Evolutionary conservation across 2,797 vertebrate genomes (phyloP), one percentile per base, ranked within the genome.

Genomic region (Scolopax rusticola): DNA sequence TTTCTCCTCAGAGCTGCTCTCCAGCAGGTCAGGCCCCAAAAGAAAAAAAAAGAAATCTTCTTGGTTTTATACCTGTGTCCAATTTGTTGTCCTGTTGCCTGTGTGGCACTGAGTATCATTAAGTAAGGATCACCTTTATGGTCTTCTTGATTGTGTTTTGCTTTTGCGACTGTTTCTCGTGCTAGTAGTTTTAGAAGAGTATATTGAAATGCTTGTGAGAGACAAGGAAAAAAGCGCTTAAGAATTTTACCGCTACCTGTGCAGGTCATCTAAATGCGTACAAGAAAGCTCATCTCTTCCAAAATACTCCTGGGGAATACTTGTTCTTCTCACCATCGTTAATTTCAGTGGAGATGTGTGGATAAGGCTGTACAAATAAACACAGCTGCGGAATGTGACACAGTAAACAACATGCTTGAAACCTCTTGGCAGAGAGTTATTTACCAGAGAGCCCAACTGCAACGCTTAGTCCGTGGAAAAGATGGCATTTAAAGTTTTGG

Each of bases 401-500:
- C 53, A 76, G 90, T 80, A 78, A 85, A 75, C 68, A 74, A 61
- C 50, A 45, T 24, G 57, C 88, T 94, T 94, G 93, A 94, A 95
- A 84, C 90, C 59, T 96, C 74, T 95, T 74, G 86, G 92, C 79
- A 81, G 63, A 75, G 83, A 76, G 16, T 69, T 96, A 5, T 95
- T 97, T 97, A 56, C 83, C 84, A 77, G 81, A 53, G 48, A 56
- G 71, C 54, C 80, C 40, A 85, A 23, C 71, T 75, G 56, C 75
- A 91, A 45, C 11, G 11, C 59, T 79, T 88, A 78, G 40, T 65
- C 79, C 70, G 5, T 87, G 92, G 81, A 92, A 92, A 94, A 94
- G 54, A 67, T 36, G 83, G 79, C 82, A 70, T 94, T 94, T 92
- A 74, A 74, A 92, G 73, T 92, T 95, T 84, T 43, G 81, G 54